phyloP scores from a whole-genome alignment of 2,113 vertebrate genomes.

The Ammospiza caudacuta region DNA sequence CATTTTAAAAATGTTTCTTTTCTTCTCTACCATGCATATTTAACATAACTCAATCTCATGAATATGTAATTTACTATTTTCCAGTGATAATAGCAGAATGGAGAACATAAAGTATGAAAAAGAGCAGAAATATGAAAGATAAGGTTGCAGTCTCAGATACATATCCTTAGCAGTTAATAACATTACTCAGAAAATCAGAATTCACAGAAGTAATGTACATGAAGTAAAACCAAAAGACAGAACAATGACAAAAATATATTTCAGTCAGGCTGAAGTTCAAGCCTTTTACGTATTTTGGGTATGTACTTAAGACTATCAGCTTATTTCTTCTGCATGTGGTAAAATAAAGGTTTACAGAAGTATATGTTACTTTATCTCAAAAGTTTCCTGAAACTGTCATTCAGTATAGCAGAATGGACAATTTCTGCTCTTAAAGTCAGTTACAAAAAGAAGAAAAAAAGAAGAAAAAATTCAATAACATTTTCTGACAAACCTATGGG shows the following conservation, averaged over 20 bases:
- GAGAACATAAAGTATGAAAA: neutral
- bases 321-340: neutral
- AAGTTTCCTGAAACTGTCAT: neutral
- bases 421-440: neutral
- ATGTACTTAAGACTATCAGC: neutral
- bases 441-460: neutral
- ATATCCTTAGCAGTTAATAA: neutral
- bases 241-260: neutral
- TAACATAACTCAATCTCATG: neutral
- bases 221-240: neutral
- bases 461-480: neutral
- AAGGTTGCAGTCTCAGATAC: neutral
- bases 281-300: neutral
- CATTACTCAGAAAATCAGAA: neutral
- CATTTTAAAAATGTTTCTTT: conserved; percentile 4
- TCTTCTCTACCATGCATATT: neutral
- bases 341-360: neutral
- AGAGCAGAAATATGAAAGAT: neutral
- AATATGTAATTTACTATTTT: conserved; percentile 9
- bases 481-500: neutral
- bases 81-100: neutral
- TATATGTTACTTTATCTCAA: neutral
- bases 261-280: neutral
- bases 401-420: neutral
- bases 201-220: neutral